These are phyloP conservation scores for Malaclemys terrapin DNA, from an alignment of 2,113 vertebrate species.

Conservation along the genomic window DNA sequence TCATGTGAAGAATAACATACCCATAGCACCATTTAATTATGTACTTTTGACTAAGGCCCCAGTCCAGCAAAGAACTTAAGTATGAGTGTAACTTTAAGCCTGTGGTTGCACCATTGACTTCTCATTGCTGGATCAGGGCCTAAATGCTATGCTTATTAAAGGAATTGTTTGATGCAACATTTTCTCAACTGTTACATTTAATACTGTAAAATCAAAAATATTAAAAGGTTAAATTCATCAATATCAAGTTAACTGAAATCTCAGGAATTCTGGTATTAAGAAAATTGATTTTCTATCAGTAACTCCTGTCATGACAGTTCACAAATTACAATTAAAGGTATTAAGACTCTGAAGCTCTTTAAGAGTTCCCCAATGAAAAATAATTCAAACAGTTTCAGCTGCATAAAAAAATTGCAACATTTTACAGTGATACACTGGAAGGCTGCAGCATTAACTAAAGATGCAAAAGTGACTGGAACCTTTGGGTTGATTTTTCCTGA, in stretches of 20 bases:
- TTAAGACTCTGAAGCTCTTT: background rate
- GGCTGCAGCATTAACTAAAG: background rate
- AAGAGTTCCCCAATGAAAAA: background rate
- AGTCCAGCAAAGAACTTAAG: background rate
- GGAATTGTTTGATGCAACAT: background rate
- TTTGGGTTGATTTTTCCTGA: slow-evolving; percentile 22
- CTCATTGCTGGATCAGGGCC: background rate
- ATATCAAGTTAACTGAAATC: background rate
- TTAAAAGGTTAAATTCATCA: background rate
- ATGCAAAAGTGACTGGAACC: background rate
- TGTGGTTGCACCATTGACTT: background rate
- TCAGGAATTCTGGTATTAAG: background rate
- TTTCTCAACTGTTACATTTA: background rate
- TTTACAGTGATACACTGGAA: background rate
- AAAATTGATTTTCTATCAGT: background rate
- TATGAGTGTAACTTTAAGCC: background rate
- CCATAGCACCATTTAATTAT: background rate
- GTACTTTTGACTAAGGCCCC: background rate
- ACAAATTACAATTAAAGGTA: background rate
- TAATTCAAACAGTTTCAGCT: background rate
- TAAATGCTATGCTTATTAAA: background rate
- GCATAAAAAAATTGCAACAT: background rate
- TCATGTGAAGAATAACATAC: background rate
- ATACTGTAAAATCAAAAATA: background rate
- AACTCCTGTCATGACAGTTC: background rate